Conservation (phyloP, 2,888 invertebrate species). For the Harpagoxenus sublaevis region DNA sequence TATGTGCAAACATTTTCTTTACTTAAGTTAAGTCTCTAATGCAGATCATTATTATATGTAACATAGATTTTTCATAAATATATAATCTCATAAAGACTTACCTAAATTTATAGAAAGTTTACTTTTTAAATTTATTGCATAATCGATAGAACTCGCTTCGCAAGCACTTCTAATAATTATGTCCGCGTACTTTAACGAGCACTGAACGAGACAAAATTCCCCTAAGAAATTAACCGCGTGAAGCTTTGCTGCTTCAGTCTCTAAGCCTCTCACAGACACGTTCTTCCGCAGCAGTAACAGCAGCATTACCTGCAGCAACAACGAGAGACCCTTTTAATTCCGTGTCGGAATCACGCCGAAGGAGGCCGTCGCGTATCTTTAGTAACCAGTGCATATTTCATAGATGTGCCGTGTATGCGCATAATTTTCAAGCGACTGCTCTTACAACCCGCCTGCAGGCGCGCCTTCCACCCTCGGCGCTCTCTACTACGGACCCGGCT, state of each 20-base stretch:
- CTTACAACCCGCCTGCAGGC: constrained; percentile 14
- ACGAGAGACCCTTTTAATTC: constrained; percentile 38
- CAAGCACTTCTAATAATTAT: constrained; percentile 14
- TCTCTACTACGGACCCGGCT: constrained; percentile 47
- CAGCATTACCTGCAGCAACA: not conserved
- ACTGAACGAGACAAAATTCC: constrained; percentile 18
- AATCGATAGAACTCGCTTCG: constrained; percentile 9
- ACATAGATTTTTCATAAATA: not conserved
- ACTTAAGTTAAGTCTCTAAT: not conserved
- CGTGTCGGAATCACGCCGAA: constrained; percentile 52
- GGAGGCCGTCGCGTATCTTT: constrained; percentile 59
- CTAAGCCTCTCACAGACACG: constrained; percentile 37
- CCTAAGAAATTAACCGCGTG: constrained; percentile 44
- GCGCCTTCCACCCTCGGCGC: not conserved
- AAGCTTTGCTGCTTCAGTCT: constrained; percentile 30
- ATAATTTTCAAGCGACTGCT: constrained; percentile 71
- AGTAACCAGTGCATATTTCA: constrained; percentile 69
- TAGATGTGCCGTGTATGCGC: constrained; percentile 69
- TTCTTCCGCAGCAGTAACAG: constrained; percentile 16
- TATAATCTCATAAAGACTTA: not conserved
- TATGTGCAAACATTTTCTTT: not conserved
- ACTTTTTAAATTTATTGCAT: not conserved
- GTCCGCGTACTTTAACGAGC: not conserved
- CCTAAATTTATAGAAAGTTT: not conserved
- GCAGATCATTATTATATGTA: not conserved